Evolutionary conservation across 2,888 invertebrate species (phyloP), one percentile per base, ranked within the genome.

Genomic region (Epirrhoe alternata): DNA sequence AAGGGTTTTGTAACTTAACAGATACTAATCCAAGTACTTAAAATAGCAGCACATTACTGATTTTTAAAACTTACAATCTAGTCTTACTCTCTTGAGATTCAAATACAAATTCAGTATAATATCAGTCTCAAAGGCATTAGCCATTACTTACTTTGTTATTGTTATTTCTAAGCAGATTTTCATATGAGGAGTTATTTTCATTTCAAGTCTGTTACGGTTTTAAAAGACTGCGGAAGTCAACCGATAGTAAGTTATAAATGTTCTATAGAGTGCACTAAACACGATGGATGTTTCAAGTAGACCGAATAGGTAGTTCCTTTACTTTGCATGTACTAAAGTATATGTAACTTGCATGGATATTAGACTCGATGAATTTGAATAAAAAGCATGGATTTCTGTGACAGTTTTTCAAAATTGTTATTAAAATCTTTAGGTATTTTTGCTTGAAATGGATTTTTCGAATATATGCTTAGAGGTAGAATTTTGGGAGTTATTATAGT

Each of bases 201-300:
- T 89, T 92, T 91, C 92, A 92, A 92, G 92, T 90, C 92, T 91
- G 88, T 83, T 74, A 85, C 89, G 67, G 87, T 83, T 78, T 79
- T 89, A 84, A 88, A 86, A 87, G 90, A 90, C 74, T 88, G 85
- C 74, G 84, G 83, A 72, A 83, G 86, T 67, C 77, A 88, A 24
- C 70, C 71, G 60, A 86, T 89, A 75, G 92, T 92, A 87, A 91
- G 92, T 90, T 76, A 59, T 45, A 49, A 66, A 16, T 58, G 66
- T 64, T 63, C 59, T 6, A 47, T 69, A 55, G 56, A 59, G 31
- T 67, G 64, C 68, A 70, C 66, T 16, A 68, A 56, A 55, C 61
- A 49, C 57, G 7, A 57, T 60, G 55, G 51, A 61, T 63, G 56
- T 70, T 51, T 68, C 8, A 61, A 49, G 60, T 63, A 61, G 55